Evolutionary conservation across 2,113 vertebrate genomes (phyloP).

Genomic region (Dromas ardeola): DNA sequence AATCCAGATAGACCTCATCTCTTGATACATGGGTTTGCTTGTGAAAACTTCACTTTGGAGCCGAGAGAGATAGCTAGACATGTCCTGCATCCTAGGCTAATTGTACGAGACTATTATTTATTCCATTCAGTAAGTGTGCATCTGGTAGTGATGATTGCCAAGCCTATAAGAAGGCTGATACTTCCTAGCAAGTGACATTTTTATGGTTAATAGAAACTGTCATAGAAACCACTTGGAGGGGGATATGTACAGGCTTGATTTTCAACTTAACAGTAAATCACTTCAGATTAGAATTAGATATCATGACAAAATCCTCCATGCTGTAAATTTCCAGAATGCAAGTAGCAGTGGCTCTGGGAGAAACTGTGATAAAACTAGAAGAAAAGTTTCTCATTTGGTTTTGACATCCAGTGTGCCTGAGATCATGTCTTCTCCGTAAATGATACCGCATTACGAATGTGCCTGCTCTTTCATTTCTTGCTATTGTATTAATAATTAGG

Average conservation of each 20-base stretch:
- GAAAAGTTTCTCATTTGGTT: constrained; percentile 42
- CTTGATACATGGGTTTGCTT: background rate
- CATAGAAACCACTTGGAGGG: constrained; percentile 48
- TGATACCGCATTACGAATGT: background rate
- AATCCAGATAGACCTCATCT: background rate
- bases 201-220: constrained; percentile 70
- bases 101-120: constrained; percentile 48
- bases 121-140: constrained; percentile 55
- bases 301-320: constrained; percentile 49
- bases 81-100: constrained; percentile 49
- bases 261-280: constrained; percentile 62
- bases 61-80: background rate
- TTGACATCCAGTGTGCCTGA: background rate
- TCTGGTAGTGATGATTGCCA: constrained; percentile 61
- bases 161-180: constrained; percentile 61
- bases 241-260: constrained; percentile 58
- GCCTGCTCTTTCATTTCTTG: background rate
- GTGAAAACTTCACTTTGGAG: constrained; percentile 24
- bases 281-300: constrained; percentile 60
- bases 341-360: background rate
- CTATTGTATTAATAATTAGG: background rate
- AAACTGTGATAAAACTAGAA: constrained; percentile 22
- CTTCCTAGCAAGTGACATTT: constrained; percentile 67
- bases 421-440: background rate
- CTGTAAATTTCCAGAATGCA: constrained; percentile 42